phyloP scores from a whole-genome alignment of 2,797 vertebrate genomes.

The Catharus ustulatus region DNA sequence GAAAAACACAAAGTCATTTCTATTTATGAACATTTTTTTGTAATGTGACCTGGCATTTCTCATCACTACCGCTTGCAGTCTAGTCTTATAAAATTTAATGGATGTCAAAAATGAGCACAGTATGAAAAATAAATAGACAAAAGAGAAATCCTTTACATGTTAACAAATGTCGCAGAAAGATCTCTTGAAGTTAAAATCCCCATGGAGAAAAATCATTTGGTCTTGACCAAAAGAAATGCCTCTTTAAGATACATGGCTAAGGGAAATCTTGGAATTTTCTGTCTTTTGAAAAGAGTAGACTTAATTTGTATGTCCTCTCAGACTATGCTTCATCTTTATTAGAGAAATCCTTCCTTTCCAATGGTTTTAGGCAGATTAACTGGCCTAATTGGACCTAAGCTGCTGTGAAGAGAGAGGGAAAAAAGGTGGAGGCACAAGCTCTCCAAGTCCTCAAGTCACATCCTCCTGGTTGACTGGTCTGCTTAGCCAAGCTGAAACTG shows the following conservation, averaged over 20 bases:
- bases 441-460: constrained; percentile 85
- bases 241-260: constrained; percentile 17
- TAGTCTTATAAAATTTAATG: constrained; percentile 76
- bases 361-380: constrained; percentile 78
- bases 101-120: constrained; percentile 68
- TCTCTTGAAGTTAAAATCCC: constrained; percentile 50
- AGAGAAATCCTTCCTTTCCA: constrained; percentile 69
- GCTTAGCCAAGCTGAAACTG: constrained; percentile 92
- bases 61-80: constrained; percentile 67
- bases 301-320: constrained; percentile 63
- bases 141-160: constrained; percentile 34
- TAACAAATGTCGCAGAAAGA: constrained; percentile 53
- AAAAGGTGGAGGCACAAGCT: constrained; percentile 75
- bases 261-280: constrained; percentile 37
- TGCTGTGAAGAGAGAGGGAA: constrained; percentile 74
- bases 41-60: constrained; percentile 75
- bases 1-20: constrained; percentile 72
- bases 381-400: constrained; percentile 81
- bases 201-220: neutral
- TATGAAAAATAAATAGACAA: constrained; percentile 72
- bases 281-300: constrained; percentile 45
- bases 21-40: constrained; percentile 71
- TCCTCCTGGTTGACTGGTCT: constrained; percentile 90
- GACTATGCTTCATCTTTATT: constrained; percentile 63
- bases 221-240: neutral